Evolutionary conservation across 2,888 invertebrate species (phyloP), one percentile per base, ranked within the genome.

Genomic region (Horisme vitalbata): DNA sequence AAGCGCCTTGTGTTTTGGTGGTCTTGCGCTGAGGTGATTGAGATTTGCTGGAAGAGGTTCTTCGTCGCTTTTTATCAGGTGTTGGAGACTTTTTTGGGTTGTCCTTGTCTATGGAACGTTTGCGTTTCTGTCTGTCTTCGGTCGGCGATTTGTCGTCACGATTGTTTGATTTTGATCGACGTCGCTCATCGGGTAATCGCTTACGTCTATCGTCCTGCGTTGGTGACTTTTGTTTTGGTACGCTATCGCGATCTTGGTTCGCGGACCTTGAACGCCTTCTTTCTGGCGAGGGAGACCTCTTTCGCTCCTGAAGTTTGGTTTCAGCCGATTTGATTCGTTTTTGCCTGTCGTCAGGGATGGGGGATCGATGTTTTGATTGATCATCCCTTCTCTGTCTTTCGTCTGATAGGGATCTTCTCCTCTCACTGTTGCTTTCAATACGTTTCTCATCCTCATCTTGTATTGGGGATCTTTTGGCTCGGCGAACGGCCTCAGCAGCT

Each of bases 11-110:
- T 38, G 72, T 78, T 49, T 70, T 80, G 6, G 68, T 62, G 14
- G 43, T 60, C 52, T 72, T 77, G 8, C 67, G 67, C 10, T 70
- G 61, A 15, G 71, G 71, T 1, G 86, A 83, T 47, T 70, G 73
- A 1, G 84, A 84, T 23, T 61, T 63, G 50, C 76, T 82, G 3
- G 55, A 63, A 0, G 71, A 63, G 2, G 15, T 31, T 13, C n/a
- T 18, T 20, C 35, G 44, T 27, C 57, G 41, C 35, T 55, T 68
- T 27, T 68, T 68, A 20, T 71, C 75, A 1, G 75, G 73, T 1
- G 76, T 60, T 1, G 67, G 63, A 1, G 82, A 79, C 46, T 66
- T 76, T 31, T 58, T 69, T 10, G 44, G 56, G 13, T 27, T 49
- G 11, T 41, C 21, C 15, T 30, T 44, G 21, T 39, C 36, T 27